These are phyloP conservation scores for Apamea monoglypha DNA, from an alignment of 2,888 invertebrate genomes.

Conservation along the genomic window DNA sequence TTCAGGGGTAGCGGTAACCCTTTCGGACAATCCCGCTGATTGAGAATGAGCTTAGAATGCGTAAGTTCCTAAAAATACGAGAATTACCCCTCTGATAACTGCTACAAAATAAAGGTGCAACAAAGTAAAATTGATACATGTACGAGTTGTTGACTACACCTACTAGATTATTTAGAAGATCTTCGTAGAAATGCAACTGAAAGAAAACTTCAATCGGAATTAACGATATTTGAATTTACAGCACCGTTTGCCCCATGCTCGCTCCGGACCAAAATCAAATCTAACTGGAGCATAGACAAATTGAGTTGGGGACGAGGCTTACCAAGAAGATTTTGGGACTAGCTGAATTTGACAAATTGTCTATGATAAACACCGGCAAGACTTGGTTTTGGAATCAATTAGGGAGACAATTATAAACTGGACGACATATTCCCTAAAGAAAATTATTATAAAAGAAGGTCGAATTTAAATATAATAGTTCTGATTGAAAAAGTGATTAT, in stretches of 20 bases:
- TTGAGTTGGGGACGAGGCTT: conserved; percentile 23
- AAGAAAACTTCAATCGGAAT: not conserved
- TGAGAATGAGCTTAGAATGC: too few species aligned
- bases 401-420: not conserved
- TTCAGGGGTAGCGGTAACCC: too few species aligned
- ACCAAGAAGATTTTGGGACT: conserved; percentile 36
- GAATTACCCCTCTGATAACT: too few species aligned
- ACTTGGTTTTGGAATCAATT: not conserved
- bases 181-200: not conserved
- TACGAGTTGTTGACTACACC: too few species aligned
- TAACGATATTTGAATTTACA: conserved; percentile 7
- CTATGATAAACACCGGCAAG: not conserved
- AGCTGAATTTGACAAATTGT: conserved; percentile 40
- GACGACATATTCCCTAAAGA: too few species aligned
- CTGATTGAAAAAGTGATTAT: not conserved
- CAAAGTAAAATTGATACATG: too few species aligned
- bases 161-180: not conserved
- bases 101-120: too few species aligned
- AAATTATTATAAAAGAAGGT: not conserved
- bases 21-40: too few species aligned
- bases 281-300: conserved; percentile 28
- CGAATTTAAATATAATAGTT: not conserved
- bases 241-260: not conserved
- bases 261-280: conserved; percentile 28
- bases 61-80: too few species aligned